A percentile compares a stretch with the other conserved stretches of the same genome.
phyloP scores from a whole-genome alignment of 2,888 invertebrate species.

The Pteria penguin region DNA sequence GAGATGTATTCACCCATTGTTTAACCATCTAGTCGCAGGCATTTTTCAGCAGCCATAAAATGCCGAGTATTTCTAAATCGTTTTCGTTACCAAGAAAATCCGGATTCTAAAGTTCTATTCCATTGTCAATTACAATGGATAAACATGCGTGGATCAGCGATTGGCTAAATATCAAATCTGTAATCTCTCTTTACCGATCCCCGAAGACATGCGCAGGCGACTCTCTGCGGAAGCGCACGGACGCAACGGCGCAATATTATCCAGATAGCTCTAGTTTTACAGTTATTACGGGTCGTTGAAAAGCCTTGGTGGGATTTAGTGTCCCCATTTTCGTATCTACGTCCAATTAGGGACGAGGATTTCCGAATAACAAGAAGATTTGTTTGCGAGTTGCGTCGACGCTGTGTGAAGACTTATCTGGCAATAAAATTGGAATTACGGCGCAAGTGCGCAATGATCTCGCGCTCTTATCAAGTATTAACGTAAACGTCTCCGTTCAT shows the following conservation, averaged over 20 bases:
- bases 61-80: too few species aligned
- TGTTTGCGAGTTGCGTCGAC: conserved; percentile 33
- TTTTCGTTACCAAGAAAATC: neutral
- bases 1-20: too few species aligned
- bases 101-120: neutral
- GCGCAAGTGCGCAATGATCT: too few species aligned
- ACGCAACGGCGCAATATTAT: conserved; percentile 27
- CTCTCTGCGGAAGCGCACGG: neutral
- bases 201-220: neutral
- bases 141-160: neutral
- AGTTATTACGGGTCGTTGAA: conserved; percentile 14
- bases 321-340: conserved; percentile 11
- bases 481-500: too few species aligned
- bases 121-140: conserved; percentile 19
- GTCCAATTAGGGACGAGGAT: conserved; percentile 36
- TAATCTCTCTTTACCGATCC: conserved; percentile 35
- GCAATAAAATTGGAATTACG: conserved; percentile 34
- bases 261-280: conserved; percentile 44
- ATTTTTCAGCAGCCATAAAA: too few species aligned
- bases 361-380: conserved; percentile 30
- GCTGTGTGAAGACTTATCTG: conserved; percentile 29
- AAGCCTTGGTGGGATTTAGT: conserved; percentile 6
- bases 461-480: too few species aligned
- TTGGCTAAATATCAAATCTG: conserved; percentile 7
- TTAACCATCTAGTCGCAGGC: too few species aligned